Conservation (phyloP, 23 tunicate species). For the Trididemnum clinides region DNA sequence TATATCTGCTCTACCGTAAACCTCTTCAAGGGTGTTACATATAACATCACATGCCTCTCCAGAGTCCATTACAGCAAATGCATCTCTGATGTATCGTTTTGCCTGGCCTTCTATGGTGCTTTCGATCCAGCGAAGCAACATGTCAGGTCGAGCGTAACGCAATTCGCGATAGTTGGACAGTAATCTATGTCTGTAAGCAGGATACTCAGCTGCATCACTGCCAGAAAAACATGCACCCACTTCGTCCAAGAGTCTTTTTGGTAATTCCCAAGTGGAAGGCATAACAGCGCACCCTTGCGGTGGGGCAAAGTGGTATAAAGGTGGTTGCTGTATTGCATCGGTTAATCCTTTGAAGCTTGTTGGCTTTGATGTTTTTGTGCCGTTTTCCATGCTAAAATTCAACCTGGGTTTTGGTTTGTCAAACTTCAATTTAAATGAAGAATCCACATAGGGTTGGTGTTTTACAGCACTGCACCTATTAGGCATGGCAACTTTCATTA, state of each 20-base stretch:
- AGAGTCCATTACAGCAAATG: not conserved
- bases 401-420: too few species aligned
- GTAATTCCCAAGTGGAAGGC: not conserved
- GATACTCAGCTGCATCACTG: constrained; percentile 11
- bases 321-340: too few species aligned
- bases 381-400: too few species aligned
- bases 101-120: constrained; percentile 2
- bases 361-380: too few species aligned
- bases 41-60: constrained; percentile 10
- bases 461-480: too few species aligned
- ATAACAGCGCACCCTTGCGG: too few species aligned
- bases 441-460: too few species aligned
- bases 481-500: too few species aligned
- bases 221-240: not conserved
- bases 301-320: too few species aligned
- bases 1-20: not conserved
- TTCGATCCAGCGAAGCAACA: constrained; percentile 10
- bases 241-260: not conserved
- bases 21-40: not conserved
- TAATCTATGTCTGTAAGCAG: constrained; percentile 14
- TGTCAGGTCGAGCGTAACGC: not conserved
- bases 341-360: too few species aligned
- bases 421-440: too few species aligned
- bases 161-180: not conserved
- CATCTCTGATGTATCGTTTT: constrained; percentile 1